Base-by-base conservation (phyloP, 2,888 invertebrate genomes). In the Tuberolachnus salignus region DNA sequence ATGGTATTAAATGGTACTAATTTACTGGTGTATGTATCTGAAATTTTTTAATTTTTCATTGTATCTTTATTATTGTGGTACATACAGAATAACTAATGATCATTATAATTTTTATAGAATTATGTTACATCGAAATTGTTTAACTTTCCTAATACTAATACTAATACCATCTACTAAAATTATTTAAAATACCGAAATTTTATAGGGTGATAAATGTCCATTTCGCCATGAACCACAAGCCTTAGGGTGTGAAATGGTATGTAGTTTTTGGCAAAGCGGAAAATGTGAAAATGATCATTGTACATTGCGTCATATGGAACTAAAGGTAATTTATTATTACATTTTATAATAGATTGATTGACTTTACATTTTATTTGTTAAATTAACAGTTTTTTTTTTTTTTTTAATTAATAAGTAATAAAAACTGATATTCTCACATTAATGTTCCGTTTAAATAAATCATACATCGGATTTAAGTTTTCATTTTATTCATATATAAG, bases 181-280 rank as follows among this genome's bases (percentile, higher is more conserved):
- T 51, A n/a, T 0, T 51, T 44, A 19, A 0, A 16, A 1, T 63
- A 1, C 53, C 14, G 9, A 34, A 34, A 34, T 74, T 63, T 71
- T 63, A 23, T 85, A 94, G 94, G 94, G 94, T 81, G 90, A 91
- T 83, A 89, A 87, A 83, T 95, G 94, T 86, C 90, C 90, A 81
- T 95, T 91, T 86, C 90, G 95, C 82, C 95, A 95, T 88, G 93
- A 94, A 86, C 92, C 93, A 74, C 89, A 91, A 80, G 94, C 94
- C 14, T 88, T 93, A 83, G 93, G 93, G 55, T 92, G 91, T 84
- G 94, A 94, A 87, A 90, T 90, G 1, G 91, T 92, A 86, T 95
- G 94, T 86, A 87, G 90, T 13, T 90, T 91, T 82, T 95, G 94
- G 94, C 91, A 91, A 85, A 91, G 92, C 85, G 93, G 93, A 83